Percentiles rank a stretch among this genome's conserved stretches.
Conservation (phyloP, 2,113 vertebrate genomes). For the Aleadryas rufinucha region DNA sequence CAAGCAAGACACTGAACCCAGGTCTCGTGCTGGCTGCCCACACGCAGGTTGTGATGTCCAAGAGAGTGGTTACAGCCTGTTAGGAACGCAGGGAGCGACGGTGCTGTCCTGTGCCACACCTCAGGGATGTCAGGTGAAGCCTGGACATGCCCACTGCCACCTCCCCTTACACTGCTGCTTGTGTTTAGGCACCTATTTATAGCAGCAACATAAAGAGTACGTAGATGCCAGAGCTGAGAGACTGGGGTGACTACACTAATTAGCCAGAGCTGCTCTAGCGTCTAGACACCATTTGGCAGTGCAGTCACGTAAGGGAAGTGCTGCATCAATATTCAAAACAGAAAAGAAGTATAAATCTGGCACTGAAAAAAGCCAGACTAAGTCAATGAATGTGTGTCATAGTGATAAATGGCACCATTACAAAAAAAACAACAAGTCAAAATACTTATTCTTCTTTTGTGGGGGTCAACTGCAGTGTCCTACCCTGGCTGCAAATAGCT, state of each 20-base stretch:
- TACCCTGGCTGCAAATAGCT: background rate
- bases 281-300: conserved; percentile 62
- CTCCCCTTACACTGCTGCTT: background rate
- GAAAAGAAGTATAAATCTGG: conserved; percentile 21
- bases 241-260: conserved; percentile 31
- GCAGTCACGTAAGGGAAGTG: conserved; percentile 23
- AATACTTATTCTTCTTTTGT: background rate
- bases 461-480: background rate
- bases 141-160: background rate
- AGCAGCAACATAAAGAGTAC: background rate
- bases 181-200: background rate
- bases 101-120: background rate
- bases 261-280: conserved; percentile 16
- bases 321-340: conserved; percentile 55
- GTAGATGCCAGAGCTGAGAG: background rate
- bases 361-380: conserved; percentile 20
- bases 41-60: accelerated
- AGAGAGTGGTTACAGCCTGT: background rate
- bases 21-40: background rate
- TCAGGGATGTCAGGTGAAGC: background rate
- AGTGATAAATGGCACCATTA: conserved; percentile 44
- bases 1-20: background rate
- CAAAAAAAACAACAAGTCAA: background rate
- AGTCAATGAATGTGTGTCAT: conserved; percentile 36
- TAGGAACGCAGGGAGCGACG: accelerated